A percentile compares a stretch with the other conserved stretches of the same genome.
Conservation (phyloP, 92 coral and sea anemone species). For the Anthopleura xanthogrammica region DNA sequence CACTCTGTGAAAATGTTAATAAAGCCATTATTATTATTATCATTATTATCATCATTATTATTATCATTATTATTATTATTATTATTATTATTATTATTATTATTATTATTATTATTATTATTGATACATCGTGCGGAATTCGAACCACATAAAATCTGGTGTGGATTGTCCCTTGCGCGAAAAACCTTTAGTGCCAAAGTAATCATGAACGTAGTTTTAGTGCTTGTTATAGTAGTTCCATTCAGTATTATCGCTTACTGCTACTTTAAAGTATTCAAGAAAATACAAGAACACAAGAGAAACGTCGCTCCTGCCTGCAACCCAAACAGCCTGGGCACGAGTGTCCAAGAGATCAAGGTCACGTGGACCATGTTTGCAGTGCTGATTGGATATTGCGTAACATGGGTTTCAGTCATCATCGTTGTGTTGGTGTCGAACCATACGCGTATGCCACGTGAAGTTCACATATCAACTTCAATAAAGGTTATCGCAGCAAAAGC, state of each 20-base stretch:
- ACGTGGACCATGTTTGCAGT: slow-evolving; percentile 34
- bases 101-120: no score
- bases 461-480: no score
- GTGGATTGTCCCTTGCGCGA: not conserved
- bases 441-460: no score
- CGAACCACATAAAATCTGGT: not conserved
- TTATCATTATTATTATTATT: no score
- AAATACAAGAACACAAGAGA: slow-evolving; percentile 31
- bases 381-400: slow-evolving; percentile 14
- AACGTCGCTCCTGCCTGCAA: slow-evolving; percentile 10
- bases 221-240: not conserved
- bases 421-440: not conserved
- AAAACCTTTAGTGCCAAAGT: not conserved
- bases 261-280: slow-evolving; percentile 25
- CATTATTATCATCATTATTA: no score
- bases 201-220: not conserved
- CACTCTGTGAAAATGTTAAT: no score
- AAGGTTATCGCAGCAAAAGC: not conserved
- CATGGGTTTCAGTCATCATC: slow-evolving; percentile 22
- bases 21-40: no score
- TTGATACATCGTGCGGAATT: not conserved
- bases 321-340: not conserved
- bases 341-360: slow-evolving; percentile 30
- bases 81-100: no score
- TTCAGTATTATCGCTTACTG: slow-evolving; percentile 10